A percentile compares a stretch with the other conserved stretches of the same genome.
phyloP scores from a whole-genome alignment of 2,888 invertebrate genomes.

The Cacoxenus indagator region DNA sequence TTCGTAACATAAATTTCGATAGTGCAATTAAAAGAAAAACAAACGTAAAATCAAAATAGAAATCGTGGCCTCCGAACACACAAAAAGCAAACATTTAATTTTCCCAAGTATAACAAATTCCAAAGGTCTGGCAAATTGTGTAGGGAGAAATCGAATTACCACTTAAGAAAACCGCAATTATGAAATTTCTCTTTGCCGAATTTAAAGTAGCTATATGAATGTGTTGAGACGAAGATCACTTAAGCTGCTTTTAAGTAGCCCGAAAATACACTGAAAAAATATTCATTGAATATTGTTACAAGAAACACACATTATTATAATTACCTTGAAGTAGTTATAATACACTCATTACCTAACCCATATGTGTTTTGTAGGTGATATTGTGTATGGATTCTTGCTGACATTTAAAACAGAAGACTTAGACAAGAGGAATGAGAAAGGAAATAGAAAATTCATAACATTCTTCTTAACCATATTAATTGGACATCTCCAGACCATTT shows the following conservation, averaged over 20 bases:
- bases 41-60: background rate
- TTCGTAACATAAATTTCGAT: conserved; percentile 12
- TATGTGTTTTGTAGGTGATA: too few species aligned
- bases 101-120: conserved; percentile 19
- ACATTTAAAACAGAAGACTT: too few species aligned
- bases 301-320: too few species aligned
- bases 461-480: too few species aligned
- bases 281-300: too few species aligned
- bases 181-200: conserved; percentile 12
- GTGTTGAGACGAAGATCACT: background rate
- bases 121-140: conserved; percentile 12
- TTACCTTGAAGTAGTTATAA: too few species aligned
- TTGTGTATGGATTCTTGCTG: too few species aligned
- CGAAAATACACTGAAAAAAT: background rate
- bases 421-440: too few species aligned
- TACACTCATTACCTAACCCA: too few species aligned
- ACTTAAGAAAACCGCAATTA: conserved; percentile 21
- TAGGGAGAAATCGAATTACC: conserved; percentile 8
- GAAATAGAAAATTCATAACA: too few species aligned
- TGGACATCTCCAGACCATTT: too few species aligned
- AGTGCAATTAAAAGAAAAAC: background rate
- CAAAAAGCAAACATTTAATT: conserved; percentile 17
- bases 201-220: conserved; percentile 3
- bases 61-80: background rate
- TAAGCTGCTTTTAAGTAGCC: conserved; percentile 5